Evolutionary conservation across 1,140 invertebrate genomes (phyloP).

Genomic region (Capitella teleta): DNA sequence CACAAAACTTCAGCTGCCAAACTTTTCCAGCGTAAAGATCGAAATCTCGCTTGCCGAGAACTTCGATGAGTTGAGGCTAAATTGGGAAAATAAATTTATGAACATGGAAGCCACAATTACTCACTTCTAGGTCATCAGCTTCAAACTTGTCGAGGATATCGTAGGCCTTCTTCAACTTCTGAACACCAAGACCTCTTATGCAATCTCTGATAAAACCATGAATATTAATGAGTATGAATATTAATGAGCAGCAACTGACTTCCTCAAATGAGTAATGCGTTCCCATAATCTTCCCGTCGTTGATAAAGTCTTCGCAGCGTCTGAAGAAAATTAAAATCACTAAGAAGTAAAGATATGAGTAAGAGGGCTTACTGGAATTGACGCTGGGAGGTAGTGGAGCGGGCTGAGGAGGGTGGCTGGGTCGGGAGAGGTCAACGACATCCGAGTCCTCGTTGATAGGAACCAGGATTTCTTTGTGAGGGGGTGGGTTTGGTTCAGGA

Average conservation of each 20-base stretch:
- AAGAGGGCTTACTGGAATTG: neutral
- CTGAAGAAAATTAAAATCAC: neutral
- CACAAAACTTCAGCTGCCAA: conserved; percentile 43
- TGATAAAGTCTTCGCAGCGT: too few species aligned
- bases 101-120: conserved; percentile 2
- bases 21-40: conserved; percentile 41
- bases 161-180: conserved; percentile 29
- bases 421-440: neutral
- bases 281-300: conserved; percentile 28
- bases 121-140: conserved; percentile 37
- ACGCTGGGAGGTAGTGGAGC: neutral
- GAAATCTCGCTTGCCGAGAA: conserved; percentile 36
- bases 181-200: conserved; percentile 33
- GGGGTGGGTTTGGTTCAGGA: too few species aligned
- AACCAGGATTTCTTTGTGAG: neutral
- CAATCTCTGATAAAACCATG: conserved; percentile 30
- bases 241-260: conserved; percentile 19
- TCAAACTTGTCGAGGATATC: conserved; percentile 38
- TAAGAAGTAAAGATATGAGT: neutral
- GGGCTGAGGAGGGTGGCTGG: neutral
- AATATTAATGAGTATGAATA: conserved; percentile 1
- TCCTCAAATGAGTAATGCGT: conserved; percentile 27
- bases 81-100: conserved; percentile 9
- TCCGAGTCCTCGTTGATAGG: neutral
- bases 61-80: conserved; percentile 31